Conservation (phyloP, 2,888 invertebrate species). For the Cenopis cana region DNA sequence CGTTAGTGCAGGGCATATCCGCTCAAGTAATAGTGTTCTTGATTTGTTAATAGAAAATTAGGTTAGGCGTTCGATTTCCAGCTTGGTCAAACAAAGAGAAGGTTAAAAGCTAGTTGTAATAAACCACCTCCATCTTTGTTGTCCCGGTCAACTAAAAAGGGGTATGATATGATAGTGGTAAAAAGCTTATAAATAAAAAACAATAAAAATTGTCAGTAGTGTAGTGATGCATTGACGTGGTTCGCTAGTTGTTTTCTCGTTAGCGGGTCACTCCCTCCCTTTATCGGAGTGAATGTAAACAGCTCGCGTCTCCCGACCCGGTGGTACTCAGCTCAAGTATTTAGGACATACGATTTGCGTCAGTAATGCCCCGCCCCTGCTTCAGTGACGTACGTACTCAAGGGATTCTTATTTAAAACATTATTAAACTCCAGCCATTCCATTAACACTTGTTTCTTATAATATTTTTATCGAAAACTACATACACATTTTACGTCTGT, state of each 20-base stretch:
- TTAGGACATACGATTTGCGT: constrained; percentile 28
- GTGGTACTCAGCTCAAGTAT: constrained; percentile 16
- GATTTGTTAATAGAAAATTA: no score
- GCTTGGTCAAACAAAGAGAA: no score
- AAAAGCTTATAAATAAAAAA: not conserved
- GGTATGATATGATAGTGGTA: not conserved
- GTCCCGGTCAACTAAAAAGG: no score
- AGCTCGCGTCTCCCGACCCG: constrained; percentile 23
- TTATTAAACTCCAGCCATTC: not conserved
- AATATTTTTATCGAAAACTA: not conserved
- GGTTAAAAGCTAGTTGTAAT: no score
- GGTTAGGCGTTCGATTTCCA: no score
- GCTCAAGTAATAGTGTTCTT: no score
- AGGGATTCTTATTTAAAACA: not conserved
- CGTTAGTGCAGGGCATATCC: no score
- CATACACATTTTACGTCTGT: not conserved
- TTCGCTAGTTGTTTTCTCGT: constrained; percentile 30
- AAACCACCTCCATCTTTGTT: no score
- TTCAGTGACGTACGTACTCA: constrained; percentile 7
- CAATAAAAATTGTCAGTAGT: constrained; percentile 8
- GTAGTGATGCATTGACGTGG: constrained; percentile 20
- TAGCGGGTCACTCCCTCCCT: constrained; percentile 43
- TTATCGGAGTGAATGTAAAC: constrained; percentile 40
- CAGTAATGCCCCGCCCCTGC: constrained; percentile 9
- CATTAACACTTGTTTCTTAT: not conserved